Evolutionary conservation across 2,888 invertebrate genomes (phyloP).

Genomic region (Nezara viridula): DNA sequence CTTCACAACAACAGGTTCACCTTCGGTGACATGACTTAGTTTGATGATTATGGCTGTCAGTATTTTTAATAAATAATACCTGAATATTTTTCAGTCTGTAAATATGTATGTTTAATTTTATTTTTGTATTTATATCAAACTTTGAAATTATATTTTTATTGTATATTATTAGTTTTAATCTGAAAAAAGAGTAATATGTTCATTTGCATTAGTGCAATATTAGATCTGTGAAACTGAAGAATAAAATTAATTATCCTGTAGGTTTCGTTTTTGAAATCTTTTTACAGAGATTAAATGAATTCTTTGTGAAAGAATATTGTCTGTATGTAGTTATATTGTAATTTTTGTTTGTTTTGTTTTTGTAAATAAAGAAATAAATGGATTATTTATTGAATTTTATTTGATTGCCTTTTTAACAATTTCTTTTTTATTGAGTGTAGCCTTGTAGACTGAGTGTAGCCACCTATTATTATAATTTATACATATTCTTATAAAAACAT

Average conservation of each 20-base stretch:
- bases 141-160: conserved; percentile 9
- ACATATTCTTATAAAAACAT: too few relatives aligned
- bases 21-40: conserved; percentile 51
- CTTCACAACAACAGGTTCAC: conserved; percentile 51
- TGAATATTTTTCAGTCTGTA: not conserved
- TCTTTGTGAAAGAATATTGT: conserved; percentile 38
- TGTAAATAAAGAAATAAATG: conserved; percentile 27
- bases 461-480: too few relatives aligned
- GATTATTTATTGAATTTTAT: conserved; percentile 29
- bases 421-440: not conserved
- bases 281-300: conserved; percentile 41
- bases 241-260: conserved; percentile 36
- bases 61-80: conserved; percentile 30
- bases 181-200: not conserved
- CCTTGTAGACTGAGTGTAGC: too few relatives aligned
- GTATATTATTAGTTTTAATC: not conserved
- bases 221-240: not conserved
- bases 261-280: conserved; percentile 40
- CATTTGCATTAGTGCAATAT: conserved; percentile 42
- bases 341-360: not conserved
- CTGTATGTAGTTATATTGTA: conserved; percentile 4
- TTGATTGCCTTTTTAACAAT: not conserved
- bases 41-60: not conserved
- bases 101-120: not conserved
- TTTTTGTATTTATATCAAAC: not conserved